Evolutionary conservation across 2,113 vertebrate genomes (phyloP), one percentile per base, ranked within the genome.

Genomic region (Pseudorhombus dupliciocellatus): DNA sequence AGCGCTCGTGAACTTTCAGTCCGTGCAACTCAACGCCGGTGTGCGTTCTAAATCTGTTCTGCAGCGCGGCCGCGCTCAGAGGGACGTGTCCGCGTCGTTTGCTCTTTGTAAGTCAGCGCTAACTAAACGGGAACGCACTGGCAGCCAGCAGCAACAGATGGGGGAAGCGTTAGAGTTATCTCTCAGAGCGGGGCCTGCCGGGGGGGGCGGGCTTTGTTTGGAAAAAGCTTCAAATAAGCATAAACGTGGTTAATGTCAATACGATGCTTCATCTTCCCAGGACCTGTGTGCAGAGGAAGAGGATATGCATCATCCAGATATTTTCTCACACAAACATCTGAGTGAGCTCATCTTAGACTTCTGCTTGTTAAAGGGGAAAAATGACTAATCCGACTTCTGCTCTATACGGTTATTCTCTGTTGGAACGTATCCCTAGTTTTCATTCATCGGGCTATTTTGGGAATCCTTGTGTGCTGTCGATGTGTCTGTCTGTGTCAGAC

Each of bases 311-410:
- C 84, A 83, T 44, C 25, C 55, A 15, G 42, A 18, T 7, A 46
- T 46, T 15, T 46, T 46, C 42, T 7, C 14, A 46, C 18, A 46
- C 42, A 46, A 46, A 46, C 18, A 18, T 7, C 16, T 51, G 2
- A 10, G 40, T 73, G 51, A 64, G 53, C 64, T 77, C 77, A 70
- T 84, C 66, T 58, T 67, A 60, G n/a, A n/a, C n/a, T 69, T 71
- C 56, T 24, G 4, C 21, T 25, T 58, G 37, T 60, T 30, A 20
- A 52, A 37, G 16, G 54, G 63, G 15, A 18, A 9, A 2, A 16
- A 72, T 80, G 83, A 84, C 52, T 65, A 60, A 55, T 72, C 6
- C 48, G 10, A 50, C 65, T 75, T 85, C 75, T 37, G 22, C 21
- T 51, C 40, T 55, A 1, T 22, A 53, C 10, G 20, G 18, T 42